Percentiles rank a stretch among this genome's conserved stretches.
Conservation (phyloP, 2,888 invertebrate genomes). For the Zygogramma bicolorata region DNA sequence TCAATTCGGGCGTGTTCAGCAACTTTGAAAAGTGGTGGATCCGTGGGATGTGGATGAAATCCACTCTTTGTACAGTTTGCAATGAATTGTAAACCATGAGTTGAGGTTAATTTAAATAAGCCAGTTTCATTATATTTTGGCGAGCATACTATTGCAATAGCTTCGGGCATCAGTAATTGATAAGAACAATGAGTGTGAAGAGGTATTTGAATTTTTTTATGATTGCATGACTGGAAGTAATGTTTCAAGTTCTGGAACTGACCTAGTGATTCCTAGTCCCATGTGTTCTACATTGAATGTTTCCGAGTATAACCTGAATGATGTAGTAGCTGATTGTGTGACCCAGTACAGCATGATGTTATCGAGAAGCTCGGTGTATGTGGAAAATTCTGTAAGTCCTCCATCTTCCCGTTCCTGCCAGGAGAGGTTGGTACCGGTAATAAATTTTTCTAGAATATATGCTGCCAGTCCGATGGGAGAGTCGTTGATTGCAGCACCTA, state of each 20-base stretch:
- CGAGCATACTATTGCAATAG: too few species aligned
- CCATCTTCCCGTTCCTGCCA: constrained; percentile 72
- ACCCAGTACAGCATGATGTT: constrained; percentile 88
- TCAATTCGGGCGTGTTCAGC: too few species aligned
- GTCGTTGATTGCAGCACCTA: constrained; percentile 76
- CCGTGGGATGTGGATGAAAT: too few species aligned
- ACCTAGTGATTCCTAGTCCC: constrained; percentile 45
- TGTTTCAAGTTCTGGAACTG: constrained; percentile 14
- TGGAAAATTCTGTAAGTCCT: constrained; percentile 74
- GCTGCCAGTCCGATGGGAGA: constrained; percentile 89
- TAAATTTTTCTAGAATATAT: constrained; percentile 92
- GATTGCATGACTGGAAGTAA: too few species aligned
- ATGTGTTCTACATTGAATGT: constrained; percentile 57
- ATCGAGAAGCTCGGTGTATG: constrained; percentile 79
- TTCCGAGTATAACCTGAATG: constrained; percentile 83
- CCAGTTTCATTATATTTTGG: too few species aligned
- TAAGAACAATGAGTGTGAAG: too few species aligned
- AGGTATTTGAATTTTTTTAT: too few species aligned
- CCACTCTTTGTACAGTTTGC: too few species aligned
- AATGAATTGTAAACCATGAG: too few species aligned
- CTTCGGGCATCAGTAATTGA: too few species aligned
- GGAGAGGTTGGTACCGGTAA: constrained; percentile 75
- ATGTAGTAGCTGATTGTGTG: constrained; percentile 77
- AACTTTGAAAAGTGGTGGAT: too few species aligned
- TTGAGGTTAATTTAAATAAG: too few species aligned